Conservation (phyloP, 2,113 vertebrate genomes). For the Ceyx melanurus region DNA sequence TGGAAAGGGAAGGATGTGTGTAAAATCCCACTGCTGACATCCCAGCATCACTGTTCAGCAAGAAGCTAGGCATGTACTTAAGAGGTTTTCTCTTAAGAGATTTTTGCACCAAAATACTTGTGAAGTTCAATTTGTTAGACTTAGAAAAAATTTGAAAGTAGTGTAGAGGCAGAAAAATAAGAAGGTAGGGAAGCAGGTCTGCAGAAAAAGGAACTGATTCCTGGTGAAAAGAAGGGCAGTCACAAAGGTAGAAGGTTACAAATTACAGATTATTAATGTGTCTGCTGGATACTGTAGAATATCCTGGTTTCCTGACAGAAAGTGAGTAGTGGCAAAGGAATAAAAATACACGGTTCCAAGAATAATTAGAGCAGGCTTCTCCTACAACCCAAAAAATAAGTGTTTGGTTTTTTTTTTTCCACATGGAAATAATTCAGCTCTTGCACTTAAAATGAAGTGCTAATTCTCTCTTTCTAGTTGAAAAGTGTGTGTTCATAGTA, state of each 20-base stretch:
- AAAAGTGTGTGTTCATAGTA: not conserved
- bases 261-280: not conserved
- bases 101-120: not conserved
- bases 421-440: slow-evolving; percentile 5
- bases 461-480: slow-evolving; percentile 27
- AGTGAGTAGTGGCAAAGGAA: not conserved
- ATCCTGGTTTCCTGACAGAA: not conserved
- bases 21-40: not conserved
- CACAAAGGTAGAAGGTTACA: not conserved
- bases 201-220: not conserved
- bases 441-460: slow-evolving; percentile 11
- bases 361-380: not conserved
- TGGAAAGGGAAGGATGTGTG: not conserved
- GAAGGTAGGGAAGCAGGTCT: not conserved
- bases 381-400: slow-evolving; percentile 14
- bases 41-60: not conserved
- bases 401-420: slow-evolving; percentile 4
- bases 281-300: not conserved
- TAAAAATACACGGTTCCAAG: not conserved
- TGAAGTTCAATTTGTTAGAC: not conserved
- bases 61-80: not conserved
- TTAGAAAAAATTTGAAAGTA: not conserved
- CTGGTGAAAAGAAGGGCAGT: not conserved
- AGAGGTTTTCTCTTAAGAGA: not conserved
- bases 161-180: not conserved